Percentiles rank a stretch among this genome's conserved stretches.
phyloP scores from a whole-genome alignment of 2,113 vertebrate species.

The Callipepla squamata region DNA sequence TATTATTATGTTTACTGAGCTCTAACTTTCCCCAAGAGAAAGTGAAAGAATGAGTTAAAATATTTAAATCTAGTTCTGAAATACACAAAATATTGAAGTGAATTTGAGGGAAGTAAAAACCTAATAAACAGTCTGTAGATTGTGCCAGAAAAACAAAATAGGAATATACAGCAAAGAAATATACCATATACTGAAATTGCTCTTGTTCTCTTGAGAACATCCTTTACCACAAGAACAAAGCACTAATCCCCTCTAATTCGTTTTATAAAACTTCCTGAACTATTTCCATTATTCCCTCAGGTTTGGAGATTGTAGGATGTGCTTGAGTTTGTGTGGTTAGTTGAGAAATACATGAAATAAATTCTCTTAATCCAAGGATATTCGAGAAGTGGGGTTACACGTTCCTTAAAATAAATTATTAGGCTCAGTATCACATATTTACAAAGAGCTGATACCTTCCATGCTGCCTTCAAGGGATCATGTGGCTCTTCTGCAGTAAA shows the following conservation, averaged over 20 bases:
- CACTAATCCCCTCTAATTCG: neutral
- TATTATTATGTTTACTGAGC: neutral
- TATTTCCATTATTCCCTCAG: neutral
- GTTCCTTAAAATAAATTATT: neutral
- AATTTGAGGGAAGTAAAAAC: neutral
- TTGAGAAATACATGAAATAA: neutral
- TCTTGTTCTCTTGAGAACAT: neutral
- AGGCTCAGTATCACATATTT: neutral
- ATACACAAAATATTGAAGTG: neutral
- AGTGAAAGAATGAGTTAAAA: constrained; percentile 7
- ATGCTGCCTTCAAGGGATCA: neutral
- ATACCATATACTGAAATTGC: neutral
- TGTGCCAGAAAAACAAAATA: neutral
- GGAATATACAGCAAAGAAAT: neutral
- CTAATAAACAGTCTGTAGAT: constrained; percentile 1
- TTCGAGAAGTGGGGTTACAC: neutral
- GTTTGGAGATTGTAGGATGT: neutral
- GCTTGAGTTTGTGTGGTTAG: neutral
- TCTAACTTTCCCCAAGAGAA: neutral
- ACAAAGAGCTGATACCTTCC: neutral
- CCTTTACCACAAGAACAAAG: neutral
- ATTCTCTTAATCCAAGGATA: neutral
- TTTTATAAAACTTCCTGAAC: neutral
- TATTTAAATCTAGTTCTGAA: neutral
- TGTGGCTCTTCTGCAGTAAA: fast-evolving